Evolutionary conservation across 2,113 vertebrate species (phyloP).

Genomic region (Mustelus asterias): DNA sequence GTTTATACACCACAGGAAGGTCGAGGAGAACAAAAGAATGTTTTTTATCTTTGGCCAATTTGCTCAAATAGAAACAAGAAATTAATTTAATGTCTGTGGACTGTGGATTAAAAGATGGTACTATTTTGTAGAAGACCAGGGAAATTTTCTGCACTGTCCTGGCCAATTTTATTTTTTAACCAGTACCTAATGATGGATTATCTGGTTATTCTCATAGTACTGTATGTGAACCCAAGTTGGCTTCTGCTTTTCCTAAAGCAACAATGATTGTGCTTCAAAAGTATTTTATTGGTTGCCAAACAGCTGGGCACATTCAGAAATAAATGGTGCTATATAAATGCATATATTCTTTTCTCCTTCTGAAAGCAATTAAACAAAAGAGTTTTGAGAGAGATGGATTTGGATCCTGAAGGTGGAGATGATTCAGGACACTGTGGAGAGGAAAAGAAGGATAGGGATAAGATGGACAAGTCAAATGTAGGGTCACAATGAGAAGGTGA

Average conservation of each 20-base stretch:
- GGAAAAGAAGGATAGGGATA: background rate
- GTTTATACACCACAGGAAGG: background rate
- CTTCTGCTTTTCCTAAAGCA: no score
- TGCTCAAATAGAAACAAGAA: background rate
- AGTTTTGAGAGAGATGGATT: background rate
- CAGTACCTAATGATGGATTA: no score
- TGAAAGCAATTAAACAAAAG: background rate
- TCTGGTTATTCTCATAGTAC: no score
- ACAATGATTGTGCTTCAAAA: no score
- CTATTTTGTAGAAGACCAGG: no score
- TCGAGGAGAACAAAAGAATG: background rate
- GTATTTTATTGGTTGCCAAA: no score
- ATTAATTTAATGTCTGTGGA: background rate
- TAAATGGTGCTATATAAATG: background rate
- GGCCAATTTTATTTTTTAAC: no score
- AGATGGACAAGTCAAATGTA: background rate
- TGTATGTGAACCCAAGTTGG: no score
- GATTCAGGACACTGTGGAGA: background rate
- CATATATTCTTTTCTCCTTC: background rate
- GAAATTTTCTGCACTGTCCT: no score
- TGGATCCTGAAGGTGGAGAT: background rate
- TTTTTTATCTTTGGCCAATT: background rate
- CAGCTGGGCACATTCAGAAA: no score
- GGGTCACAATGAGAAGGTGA: background rate
- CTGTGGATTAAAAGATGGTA: no score